Evolutionary conservation across 2,888 invertebrate genomes (phyloP), one percentile per base, ranked within the genome.

Genomic region (Cerastis leucographa): DNA sequence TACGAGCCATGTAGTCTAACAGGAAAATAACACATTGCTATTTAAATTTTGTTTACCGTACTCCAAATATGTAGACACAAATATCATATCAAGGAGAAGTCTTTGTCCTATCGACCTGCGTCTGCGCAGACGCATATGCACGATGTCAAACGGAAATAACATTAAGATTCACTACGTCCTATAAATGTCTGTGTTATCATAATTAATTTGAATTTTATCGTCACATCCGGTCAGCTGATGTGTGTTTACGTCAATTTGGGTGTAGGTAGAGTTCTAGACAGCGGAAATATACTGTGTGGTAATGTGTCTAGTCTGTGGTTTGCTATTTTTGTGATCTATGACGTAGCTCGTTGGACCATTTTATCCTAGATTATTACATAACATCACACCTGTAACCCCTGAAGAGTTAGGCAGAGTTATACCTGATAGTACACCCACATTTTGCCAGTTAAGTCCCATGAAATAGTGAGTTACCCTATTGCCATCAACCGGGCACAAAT

Each of bases 171-270:
- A 70, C n/a, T 25, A 44, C 68, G 40, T 19, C 56, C 65, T 75
- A 68, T 86, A 73, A 80, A 64, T 46, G 81, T 77, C 62, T 46
- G 29, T n/a, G 51, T 66, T 61, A 71, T 76, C 64, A 61, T 66
- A 76, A 86, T 80, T 72, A 83, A 74, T 83, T 86, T 74, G 40
- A 74, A 86, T 76, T 70, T 76, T 80, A 79, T 86, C 76, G 29
- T 14, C 14, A 44, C 11, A 35, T 76, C 71, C 71, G 73, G 73
- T 67, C 69, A 73, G 64, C 62, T 76, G 74, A 78, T 71, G 8
- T 19, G 1, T 54, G 22, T 40, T 22, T 71, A 40, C 82, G 54
- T 75, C 77, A 64, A 12, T 54, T n/a, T 2, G 51, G 3, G 3
- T 44, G 22, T 80, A 51, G 35, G 25, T 54, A 54, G 14, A 62